Conservation (phyloP, 1,140 invertebrate genomes). For the Capitella teleta region DNA sequence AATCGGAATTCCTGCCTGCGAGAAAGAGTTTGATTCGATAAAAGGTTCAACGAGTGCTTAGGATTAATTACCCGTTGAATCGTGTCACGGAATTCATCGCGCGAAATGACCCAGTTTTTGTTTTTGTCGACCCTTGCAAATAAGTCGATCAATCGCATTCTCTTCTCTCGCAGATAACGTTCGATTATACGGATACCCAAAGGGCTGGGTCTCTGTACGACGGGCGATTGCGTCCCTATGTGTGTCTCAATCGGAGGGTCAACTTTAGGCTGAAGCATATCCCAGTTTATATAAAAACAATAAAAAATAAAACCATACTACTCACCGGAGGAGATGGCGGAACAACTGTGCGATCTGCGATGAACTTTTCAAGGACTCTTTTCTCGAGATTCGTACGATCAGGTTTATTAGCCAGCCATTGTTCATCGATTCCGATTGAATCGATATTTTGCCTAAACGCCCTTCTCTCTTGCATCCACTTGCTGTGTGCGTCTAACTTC, state of each 20-base stretch:
- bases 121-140: constrained; percentile 30
- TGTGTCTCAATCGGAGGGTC: neutral
- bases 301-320: too few relatives aligned
- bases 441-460: constrained; percentile 27
- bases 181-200: constrained; percentile 27
- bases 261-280: constrained; percentile 2
- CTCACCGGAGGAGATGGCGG: neutral
- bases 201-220: constrained; percentile 21
- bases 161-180: constrained; percentile 23
- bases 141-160: constrained; percentile 30
- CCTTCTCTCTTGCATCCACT: constrained; percentile 29
- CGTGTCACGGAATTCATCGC: constrained; percentile 26
- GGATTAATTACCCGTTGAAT: constrained; percentile 29
- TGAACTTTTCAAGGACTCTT: constrained; percentile 16
- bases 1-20: constrained; percentile 28
- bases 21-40: neutral
- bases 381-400: constrained; percentile 28
- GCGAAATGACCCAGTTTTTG: constrained; percentile 31
- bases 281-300: too few relatives aligned
- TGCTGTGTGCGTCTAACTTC: constrained; percentile 17
- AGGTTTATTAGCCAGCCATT: constrained; percentile 26
- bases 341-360: neutral
- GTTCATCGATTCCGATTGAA: constrained; percentile 26
- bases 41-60: neutral
- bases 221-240: neutral